Percentiles rank a stretch among this genome's conserved stretches.
Evolutionary conservation across 1,140 invertebrate species (phyloP).

Genomic region (Philotrypesis tridentata): DNA sequence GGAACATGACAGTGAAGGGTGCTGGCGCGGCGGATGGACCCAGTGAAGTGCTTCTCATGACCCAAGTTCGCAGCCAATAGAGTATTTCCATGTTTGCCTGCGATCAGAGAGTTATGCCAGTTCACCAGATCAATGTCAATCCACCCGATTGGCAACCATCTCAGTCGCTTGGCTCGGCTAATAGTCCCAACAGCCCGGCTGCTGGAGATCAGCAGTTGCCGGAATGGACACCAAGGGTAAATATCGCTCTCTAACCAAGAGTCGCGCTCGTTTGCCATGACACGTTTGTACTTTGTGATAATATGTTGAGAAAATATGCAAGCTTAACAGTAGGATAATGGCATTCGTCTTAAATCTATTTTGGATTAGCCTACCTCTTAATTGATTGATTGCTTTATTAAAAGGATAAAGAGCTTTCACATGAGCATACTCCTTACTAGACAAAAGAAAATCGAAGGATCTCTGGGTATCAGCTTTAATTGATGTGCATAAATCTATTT

Average conservation of each 20-base stretch:
- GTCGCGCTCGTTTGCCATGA: too few species aligned
- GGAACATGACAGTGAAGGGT: conserved; percentile 15
- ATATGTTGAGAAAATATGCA: too few species aligned
- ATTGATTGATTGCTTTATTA: too few species aligned
- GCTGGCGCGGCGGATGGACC: not conserved
- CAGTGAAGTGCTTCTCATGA: conserved; percentile 23
- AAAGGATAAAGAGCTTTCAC: not conserved
- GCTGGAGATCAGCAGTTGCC: conserved; percentile 57
- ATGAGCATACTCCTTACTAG: too few species aligned
- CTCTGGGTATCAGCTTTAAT: not conserved
- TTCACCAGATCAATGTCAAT: conserved; percentile 69
- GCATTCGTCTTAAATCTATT: too few species aligned
- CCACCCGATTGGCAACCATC: conserved; percentile 67
- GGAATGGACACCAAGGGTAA: conserved; percentile 67
- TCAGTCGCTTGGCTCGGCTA: conserved; percentile 60
- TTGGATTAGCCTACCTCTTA: too few species aligned
- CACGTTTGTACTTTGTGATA: too few species aligned
- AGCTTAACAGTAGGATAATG: too few species aligned
- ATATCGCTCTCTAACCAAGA: conserved; percentile 10
- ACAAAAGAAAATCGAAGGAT: not conserved
- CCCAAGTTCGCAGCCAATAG: not conserved
- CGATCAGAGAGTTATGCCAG: conserved; percentile 65
- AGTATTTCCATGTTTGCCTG: conserved; percentile 48
- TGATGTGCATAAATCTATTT: too few species aligned
- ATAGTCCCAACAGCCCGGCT: conserved; percentile 59